phyloP scores from a whole-genome alignment of 2,113 vertebrate genomes.

The Centropristis striata region DNA sequence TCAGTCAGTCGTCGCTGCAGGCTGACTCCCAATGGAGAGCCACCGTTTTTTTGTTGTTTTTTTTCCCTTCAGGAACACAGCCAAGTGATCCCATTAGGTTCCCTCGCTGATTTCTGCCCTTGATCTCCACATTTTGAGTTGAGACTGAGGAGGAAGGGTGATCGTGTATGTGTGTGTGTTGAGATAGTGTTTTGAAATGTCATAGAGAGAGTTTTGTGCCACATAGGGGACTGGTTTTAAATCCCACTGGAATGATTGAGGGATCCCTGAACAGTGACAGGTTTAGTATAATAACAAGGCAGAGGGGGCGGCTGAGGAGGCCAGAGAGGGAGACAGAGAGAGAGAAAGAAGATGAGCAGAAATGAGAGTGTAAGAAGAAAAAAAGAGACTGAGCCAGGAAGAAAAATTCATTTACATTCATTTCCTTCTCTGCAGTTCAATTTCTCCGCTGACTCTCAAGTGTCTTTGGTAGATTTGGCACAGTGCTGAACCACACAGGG shows the following conservation, averaged over 20 bases:
- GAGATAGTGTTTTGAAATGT: constrained; percentile 46
- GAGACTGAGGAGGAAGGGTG: constrained; percentile 15
- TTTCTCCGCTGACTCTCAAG: constrained; percentile 39
- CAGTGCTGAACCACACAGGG: constrained; percentile 18
- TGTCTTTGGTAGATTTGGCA: constrained; percentile 40
- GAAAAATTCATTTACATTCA: constrained; percentile 62
- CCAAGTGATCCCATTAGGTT: constrained; percentile 65
- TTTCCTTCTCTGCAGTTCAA: constrained; percentile 49
- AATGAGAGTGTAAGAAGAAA: constrained; percentile 42
- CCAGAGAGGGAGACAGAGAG: constrained; percentile 32
- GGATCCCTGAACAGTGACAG: constrained; percentile 65
- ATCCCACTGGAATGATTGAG: constrained; percentile 61
- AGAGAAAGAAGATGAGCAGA: constrained; percentile 38
- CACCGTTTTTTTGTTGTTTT: constrained; percentile 23
- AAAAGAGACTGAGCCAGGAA: constrained; percentile 37
- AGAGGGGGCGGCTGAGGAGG: constrained; percentile 45
- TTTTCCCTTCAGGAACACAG: constrained; percentile 41
- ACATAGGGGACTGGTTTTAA: constrained; percentile 43
- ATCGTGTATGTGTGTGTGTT: not conserved
- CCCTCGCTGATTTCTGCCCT: constrained; percentile 33
- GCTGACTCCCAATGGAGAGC: constrained; percentile 42
- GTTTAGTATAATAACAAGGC: constrained; percentile 66
- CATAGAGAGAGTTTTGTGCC: constrained; percentile 49
- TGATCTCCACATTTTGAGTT: constrained; percentile 42
- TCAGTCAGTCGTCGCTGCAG: constrained; percentile 55